Evolutionary conservation across 2,797 vertebrate species (phyloP).

Genomic region (Poecilia picta): DNA sequence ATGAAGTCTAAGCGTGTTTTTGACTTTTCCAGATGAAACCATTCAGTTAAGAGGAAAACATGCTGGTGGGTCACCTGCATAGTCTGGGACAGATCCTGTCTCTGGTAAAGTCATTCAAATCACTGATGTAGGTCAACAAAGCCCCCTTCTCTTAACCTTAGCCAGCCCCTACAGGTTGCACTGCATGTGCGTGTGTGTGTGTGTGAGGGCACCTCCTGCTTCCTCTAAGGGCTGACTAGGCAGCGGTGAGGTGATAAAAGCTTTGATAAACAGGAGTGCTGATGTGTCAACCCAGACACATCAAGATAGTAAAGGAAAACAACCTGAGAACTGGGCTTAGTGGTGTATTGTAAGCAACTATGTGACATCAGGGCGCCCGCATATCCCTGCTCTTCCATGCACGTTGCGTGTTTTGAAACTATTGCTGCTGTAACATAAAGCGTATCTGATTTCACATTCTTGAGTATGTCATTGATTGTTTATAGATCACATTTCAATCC

Average conservation of each 20-base stretch:
- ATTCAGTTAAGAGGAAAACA: conserved; percentile 45
- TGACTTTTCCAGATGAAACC: conserved; percentile 35
- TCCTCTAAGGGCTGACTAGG: conserved; percentile 60
- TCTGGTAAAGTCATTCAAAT: conserved; percentile 75
- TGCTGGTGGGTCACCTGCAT: conserved; percentile 65
- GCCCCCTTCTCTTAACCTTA: conserved; percentile 25
- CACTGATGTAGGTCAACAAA: conserved; percentile 51
- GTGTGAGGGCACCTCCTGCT: conserved; percentile 58
- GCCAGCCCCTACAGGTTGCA: conserved; percentile 26
- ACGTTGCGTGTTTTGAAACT: conserved; percentile 19
- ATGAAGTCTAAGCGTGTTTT: conserved; percentile 13
- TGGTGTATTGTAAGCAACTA: neutral
- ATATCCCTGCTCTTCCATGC: conserved; percentile 3
- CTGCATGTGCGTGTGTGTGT: conserved; percentile 29
- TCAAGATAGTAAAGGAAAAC: conserved; percentile 60
- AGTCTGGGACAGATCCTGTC: conserved; percentile 67
- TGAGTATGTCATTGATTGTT: neutral
- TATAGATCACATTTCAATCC: neutral
- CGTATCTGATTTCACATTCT: conserved; percentile 2
- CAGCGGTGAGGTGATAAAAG: conserved; percentile 73
- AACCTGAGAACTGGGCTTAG: conserved; percentile 32
- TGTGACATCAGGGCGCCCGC: conserved; percentile 42
- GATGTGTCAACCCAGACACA: conserved; percentile 75
- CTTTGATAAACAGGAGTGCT: conserved; percentile 78
- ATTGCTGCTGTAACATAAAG: conserved; percentile 2